These are phyloP conservation scores for Emydocephalus ijimae DNA, from an alignment of 2,113 vertebrate species.

Conservation along the genomic window DNA sequence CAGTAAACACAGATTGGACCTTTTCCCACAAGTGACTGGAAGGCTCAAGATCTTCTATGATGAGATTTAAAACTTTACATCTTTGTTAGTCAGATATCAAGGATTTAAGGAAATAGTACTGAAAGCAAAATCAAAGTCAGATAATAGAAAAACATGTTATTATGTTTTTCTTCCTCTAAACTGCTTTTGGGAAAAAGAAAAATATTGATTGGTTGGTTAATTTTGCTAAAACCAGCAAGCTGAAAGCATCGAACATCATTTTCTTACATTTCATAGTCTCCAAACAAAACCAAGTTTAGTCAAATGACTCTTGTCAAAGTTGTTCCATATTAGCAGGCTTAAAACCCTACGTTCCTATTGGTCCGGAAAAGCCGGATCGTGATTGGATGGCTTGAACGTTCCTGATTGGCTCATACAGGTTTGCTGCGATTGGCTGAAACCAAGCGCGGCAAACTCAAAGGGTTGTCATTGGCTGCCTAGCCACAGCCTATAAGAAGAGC, in stretches of 20 bases:
- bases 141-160: background rate
- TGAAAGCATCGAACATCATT: slow-evolving; percentile 16
- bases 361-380: too few relatives aligned
- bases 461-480: too few relatives aligned
- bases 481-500: too few relatives aligned
- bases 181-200: slow-evolving; percentile 1
- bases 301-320: background rate
- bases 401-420: too few relatives aligned
- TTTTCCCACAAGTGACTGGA: background rate
- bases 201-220: background rate
- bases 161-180: slow-evolving; percentile 1
- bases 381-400: too few relatives aligned
- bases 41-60: background rate
- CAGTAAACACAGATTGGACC: background rate
- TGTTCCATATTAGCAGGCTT: too few relatives aligned
- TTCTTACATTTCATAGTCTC: background rate
- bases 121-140: background rate
- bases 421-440: too few relatives aligned
- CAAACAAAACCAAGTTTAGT: background rate
- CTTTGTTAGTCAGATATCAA: background rate
- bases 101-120: background rate
- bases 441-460: too few relatives aligned
- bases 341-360: too few relatives aligned
- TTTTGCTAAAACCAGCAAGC: slow-evolving; percentile 31
- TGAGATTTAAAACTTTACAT: background rate